Percentiles rank a stretch among this genome's conserved stretches.
These are phyloP conservation scores for Pelmatolapia mariae DNA, from an alignment of 2,113 vertebrate species.

Conservation along the genomic window DNA sequence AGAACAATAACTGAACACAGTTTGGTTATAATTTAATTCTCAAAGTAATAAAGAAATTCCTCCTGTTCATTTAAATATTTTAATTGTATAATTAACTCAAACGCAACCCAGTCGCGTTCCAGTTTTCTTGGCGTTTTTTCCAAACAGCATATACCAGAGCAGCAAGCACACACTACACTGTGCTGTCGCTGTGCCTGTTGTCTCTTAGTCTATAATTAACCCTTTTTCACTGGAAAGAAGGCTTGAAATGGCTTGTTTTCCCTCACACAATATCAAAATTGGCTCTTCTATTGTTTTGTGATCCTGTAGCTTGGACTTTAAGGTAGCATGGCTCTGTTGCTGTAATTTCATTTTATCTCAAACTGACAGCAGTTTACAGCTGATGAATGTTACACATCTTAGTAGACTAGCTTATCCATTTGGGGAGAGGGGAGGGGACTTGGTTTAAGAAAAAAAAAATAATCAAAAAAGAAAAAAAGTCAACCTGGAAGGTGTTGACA, in stretches of 20 bases:
- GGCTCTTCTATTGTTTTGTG: slow-evolving; percentile 69
- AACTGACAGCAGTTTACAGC: slow-evolving; percentile 84
- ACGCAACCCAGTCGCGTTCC: not conserved
- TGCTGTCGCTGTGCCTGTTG: not conserved
- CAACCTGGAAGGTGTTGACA: slow-evolving; percentile 92
- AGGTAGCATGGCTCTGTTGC: slow-evolving; percentile 97
- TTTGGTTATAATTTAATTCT: not conserved
- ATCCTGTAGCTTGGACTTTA: slow-evolving; percentile 94
- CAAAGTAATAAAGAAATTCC: not conserved
- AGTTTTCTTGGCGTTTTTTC: not conserved
- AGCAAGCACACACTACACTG: not conserved
- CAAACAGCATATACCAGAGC: not conserved
- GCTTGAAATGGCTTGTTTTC: slow-evolving; percentile 39
- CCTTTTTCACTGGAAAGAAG: slow-evolving; percentile 58
- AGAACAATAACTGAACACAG: not conserved
- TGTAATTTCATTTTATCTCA: slow-evolving; percentile 75
- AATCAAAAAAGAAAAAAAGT: slow-evolving; percentile 71
- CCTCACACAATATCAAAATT: slow-evolving; percentile 30
- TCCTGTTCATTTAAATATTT: not conserved
- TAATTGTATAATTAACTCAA: not conserved
- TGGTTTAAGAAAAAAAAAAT: slow-evolving; percentile 69
- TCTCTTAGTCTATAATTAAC: not conserved
- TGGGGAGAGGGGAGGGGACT: slow-evolving; percentile 70
- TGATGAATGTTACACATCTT: slow-evolving; percentile 92
- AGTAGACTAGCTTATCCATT: slow-evolving; percentile 87